Base-by-base conservation (phyloP, 1,140 invertebrate species). In the Argopecten irradians region DNA sequence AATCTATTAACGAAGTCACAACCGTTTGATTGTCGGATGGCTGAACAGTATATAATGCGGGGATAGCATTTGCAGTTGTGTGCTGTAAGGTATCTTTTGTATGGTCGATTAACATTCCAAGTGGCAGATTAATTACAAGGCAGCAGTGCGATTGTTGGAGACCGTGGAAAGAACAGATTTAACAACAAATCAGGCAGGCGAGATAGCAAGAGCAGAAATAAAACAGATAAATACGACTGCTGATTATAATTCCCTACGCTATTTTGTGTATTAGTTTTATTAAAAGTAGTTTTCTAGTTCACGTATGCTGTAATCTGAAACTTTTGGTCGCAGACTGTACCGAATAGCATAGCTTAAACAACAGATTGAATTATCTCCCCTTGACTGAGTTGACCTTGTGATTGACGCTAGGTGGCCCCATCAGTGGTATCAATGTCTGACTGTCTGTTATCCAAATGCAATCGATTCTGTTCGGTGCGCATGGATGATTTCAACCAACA, bases 321-420 rank as follows among this genome's bases (percentile, higher is more conserved):
- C 55, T 22, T 71, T 71, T 71, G 8, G 55, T 71, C 11, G 2
- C n/a, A 28, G 55, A 71, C 55, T 71, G n/a, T 71, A 71, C n/a
- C n/a, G 55, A n/a, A 16, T 71, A n/a, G 28, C 16, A 71, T 71
- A 28, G 55, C 55, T 7, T 71, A 28, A 28, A 7, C 1, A 28
- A n/a, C 55, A 71, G 55, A 71, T 71, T 71, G 55, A n/a, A 71
- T 71, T 71, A 71, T 71, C 55, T 71, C 22, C 55, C 22, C 55
- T n/a, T 71, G 55, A 71, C 55, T 71, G 55, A 71, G 8, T 28
- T 71, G 55, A 71, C 55, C 55, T 71, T 3, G n/a, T 71, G 55
- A 71, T 5, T 71, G 55, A 71, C 55, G 55, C 28, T 71, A 28
- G 55, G 55, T 28, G 43, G 55, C 55, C 55, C 55, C 55, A 28